These are phyloP conservation scores for cattle (Bos taurus) DNA, from an alignment of 2,113 vertebrate species.

Conservation along the genomic window ARS-UCD2.0 NC_037348.1:68666501-68667000, in stretches of 20 bases:
- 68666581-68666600: neutral
- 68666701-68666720: neutral
- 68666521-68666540: neutral
- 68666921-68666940: neutral
- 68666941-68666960: neutral
- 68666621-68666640: neutral
- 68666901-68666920: accelerated
- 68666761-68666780: accelerated
- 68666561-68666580: accelerated
- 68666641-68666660: neutral
- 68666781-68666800: neutral
- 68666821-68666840: neutral
- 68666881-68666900: neutral
- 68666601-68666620: neutral
- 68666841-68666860: accelerated
- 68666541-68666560: neutral
- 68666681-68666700: neutral
- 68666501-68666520: too few species aligned
- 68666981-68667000: neutral
- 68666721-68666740: neutral
- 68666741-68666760: too few species aligned
- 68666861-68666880: accelerated
- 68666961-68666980: neutral
- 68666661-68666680: neutral
- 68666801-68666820: neutral